A percentile compares a stretch with the other conserved stretches of the same genome.
phyloP scores from a whole-genome alignment of 2,113 vertebrate species.

The Glareola pratincola region DNA sequence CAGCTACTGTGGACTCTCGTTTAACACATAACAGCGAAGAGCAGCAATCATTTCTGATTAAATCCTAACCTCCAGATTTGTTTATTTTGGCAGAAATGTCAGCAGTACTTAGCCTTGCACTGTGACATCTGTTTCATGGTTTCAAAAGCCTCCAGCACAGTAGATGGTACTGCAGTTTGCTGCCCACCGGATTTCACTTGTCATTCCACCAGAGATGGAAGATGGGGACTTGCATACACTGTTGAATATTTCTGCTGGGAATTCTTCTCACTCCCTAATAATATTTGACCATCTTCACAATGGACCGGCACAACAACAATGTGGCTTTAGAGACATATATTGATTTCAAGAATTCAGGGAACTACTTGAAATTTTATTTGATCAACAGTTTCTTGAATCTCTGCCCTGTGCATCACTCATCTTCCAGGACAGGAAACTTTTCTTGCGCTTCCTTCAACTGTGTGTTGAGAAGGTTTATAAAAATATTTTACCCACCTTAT shows the following conservation, averaged over 20 bases:
- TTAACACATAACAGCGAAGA: background rate
- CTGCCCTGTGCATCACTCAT: rapidly evolving
- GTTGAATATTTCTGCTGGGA: background rate
- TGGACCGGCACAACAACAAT: background rate
- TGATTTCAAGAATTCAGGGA: background rate
- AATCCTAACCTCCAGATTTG: background rate
- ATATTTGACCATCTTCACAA: background rate
- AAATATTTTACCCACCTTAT: background rate
- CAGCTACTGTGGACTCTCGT: background rate
- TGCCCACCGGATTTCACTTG: background rate
- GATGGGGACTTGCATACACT: background rate
- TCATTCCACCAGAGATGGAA: background rate
- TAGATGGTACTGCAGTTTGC: background rate
- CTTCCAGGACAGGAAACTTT: background rate
- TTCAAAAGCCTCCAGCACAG: background rate
- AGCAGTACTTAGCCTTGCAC: background rate
- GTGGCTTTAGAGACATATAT: background rate
- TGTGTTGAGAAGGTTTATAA: background rate
- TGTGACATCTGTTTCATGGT: background rate
- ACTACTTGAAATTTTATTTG: background rate
- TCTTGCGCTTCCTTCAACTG: background rate
- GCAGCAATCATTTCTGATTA: background rate
- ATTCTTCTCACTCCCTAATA: background rate
- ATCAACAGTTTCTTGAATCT: background rate
- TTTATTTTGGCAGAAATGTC: slow-evolving; percentile 13